Percentiles rank a stretch among this genome's conserved stretches.
Conservation (phyloP, 1,140 invertebrate genomes). For the Palaemon carinicauda region DNA sequence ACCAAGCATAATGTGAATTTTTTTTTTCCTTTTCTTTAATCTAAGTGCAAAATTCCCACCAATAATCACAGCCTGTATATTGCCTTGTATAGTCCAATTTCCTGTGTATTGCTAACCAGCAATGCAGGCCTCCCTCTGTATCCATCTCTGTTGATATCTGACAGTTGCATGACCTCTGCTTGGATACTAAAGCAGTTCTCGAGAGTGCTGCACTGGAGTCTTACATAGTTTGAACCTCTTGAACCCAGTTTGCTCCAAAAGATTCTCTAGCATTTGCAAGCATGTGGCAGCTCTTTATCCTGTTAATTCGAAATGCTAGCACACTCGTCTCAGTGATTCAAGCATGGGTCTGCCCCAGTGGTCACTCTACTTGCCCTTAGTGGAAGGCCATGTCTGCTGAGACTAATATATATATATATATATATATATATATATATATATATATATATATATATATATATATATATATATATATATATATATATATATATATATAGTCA, state of each 20-base stretch:
- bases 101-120: neutral
- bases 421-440: neutral
- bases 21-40: too few relatives aligned
- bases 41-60: too few relatives aligned
- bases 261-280: slow-evolving; percentile 32
- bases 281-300: slow-evolving; percentile 53
- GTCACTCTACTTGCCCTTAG: slow-evolving; percentile 45
- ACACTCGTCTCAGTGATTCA: slow-evolving; percentile 43
- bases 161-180: slow-evolving; percentile 54
- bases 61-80: too few relatives aligned
- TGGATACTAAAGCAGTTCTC: slow-evolving; percentile 42
- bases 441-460: neutral
- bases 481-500: neutral
- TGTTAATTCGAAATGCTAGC: slow-evolving; percentile 38
- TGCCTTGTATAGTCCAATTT: too few relatives aligned
- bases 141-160: slow-evolving; percentile 26
- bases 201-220: slow-evolving; percentile 50
- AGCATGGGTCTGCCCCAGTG: slow-evolving; percentile 53
- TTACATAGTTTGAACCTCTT: slow-evolving; percentile 38
- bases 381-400: slow-evolving; percentile 40
- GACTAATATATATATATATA: neutral
- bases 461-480: neutral
- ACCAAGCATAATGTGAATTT: too few relatives aligned
- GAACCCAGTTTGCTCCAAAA: slow-evolving; percentile 42
- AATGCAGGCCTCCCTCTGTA: neutral